Percentiles rank a stretch among this genome's conserved stretches.
Conservation (phyloP, 2,888 invertebrate genomes). For the Adelognathus sp. region DNA sequence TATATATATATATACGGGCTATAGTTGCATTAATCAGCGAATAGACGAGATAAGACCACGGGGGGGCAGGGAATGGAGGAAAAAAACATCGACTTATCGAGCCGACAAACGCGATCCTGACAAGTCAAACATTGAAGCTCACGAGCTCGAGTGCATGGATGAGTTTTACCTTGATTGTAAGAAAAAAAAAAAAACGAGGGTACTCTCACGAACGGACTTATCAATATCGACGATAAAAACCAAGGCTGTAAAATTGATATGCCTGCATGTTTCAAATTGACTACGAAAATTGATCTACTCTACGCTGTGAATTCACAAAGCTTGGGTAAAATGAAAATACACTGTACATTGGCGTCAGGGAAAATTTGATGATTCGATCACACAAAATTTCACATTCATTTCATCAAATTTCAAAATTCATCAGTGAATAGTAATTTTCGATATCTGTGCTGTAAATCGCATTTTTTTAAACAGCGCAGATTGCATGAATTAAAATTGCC, state of each 20-base stretch:
- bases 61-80: not conserved
- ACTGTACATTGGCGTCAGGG: no score
- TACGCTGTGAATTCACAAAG: no score
- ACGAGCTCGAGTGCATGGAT: constrained; percentile 9
- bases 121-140: constrained; percentile 16
- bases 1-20: not conserved
- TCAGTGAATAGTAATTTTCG: no score
- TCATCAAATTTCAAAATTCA: no score
- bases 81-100: not conserved
- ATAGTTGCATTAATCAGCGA: constrained; percentile 27
- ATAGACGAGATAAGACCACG: not conserved
- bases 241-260: no score
- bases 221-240: no score
- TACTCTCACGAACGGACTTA: not conserved
- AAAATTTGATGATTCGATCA: no score
- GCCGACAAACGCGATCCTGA: constrained; percentile 13
- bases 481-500: not conserved
- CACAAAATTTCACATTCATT: no score
- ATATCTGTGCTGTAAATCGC: no score
- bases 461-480: not conserved
- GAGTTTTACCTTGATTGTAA: constrained; percentile 8
- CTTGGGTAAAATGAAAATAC: no score
- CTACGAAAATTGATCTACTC: no score
- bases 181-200: constrained; percentile 2
- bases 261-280: no score